These are phyloP conservation scores for Catocala fraxini DNA, from an alignment of 2,888 invertebrate genomes.

Conservation along the genomic window DNA sequence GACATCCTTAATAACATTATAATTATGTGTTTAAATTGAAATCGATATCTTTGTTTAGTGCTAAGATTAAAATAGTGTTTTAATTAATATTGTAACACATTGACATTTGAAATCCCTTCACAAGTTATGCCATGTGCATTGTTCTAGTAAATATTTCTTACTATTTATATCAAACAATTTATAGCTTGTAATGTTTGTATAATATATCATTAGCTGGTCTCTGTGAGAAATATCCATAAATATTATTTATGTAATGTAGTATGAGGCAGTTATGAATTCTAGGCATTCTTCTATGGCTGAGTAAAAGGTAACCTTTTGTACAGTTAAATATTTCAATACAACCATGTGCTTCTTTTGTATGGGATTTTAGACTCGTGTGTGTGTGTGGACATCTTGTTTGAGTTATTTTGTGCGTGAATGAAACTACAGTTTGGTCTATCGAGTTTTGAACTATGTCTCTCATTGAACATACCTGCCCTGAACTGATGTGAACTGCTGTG, in stretches of 20 bases:
- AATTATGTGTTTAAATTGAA: too few relatives aligned
- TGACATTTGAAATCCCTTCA: conserved; percentile 5
- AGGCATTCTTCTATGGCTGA: conserved; percentile 37
- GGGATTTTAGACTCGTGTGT: conserved; percentile 30
- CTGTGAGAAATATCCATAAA: conserved; percentile 53
- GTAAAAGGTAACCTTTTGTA: conserved; percentile 42
- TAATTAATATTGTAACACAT: background rate
- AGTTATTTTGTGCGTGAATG: conserved; percentile 15
- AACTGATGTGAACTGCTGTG: conserved; percentile 2
- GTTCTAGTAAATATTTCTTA: conserved; percentile 26
- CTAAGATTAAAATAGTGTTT: too few relatives aligned
- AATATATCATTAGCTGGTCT: conserved; percentile 37
- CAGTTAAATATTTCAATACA: conserved; percentile 37
- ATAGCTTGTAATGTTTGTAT: conserved; percentile 42
- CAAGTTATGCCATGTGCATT: conserved; percentile 9
- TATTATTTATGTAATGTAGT: conserved; percentile 44
- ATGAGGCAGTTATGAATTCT: conserved; percentile 42
- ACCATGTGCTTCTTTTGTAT: conserved; percentile 37
- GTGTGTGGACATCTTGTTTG: conserved; percentile 19
- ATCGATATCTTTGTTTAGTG: too few relatives aligned
- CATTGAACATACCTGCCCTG: conserved; percentile 26
- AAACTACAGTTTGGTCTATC: conserved; percentile 22
- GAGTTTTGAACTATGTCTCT: conserved; percentile 23
- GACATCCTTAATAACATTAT: too few relatives aligned
- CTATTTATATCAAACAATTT: conserved; percentile 27